These are phyloP conservation scores for Ptychobarbus kaznakovi DNA, from an alignment of 2,797 vertebrate genomes.

Conservation along the genomic window DNA sequence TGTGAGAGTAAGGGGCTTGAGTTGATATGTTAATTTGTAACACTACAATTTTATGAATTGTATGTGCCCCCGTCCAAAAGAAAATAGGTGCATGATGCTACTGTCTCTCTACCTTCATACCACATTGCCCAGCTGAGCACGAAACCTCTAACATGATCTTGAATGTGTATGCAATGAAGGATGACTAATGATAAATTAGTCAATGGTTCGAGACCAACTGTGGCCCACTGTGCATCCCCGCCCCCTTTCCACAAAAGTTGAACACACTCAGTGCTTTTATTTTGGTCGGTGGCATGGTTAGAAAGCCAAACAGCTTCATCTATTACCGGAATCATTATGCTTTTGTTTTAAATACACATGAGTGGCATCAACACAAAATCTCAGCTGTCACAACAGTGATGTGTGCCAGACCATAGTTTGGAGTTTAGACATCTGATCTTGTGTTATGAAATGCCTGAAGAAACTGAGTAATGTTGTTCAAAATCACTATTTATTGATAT, in stretches of 20 bases:
- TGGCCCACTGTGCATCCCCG: conserved; percentile 44
- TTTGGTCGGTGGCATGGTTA: conserved; percentile 42
- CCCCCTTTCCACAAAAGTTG: conserved; percentile 29
- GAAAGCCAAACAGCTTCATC: conserved; percentile 56
- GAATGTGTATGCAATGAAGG: conserved; percentile 19
- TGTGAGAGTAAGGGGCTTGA: background rate
- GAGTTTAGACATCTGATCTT: background rate
- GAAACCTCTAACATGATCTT: conserved; percentile 20
- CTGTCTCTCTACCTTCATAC: conserved; percentile 5
- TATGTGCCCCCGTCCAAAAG: background rate
- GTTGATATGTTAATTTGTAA: background rate
- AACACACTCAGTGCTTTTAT: conserved; percentile 47
- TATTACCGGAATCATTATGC: conserved; percentile 60
- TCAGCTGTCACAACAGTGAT: background rate
- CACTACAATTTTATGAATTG: background rate
- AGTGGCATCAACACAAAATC: conserved; percentile 17
- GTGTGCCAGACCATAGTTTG: background rate
- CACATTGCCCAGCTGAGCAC: conserved; percentile 24
- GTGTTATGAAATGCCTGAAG: background rate
- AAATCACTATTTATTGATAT: background rate
- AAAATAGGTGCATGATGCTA: background rate
- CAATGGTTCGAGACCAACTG: conserved; percentile 52
- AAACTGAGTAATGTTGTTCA: background rate
- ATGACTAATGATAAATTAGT: conserved; percentile 65
- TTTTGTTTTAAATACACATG: conserved; percentile 50